Evolutionary conservation across 2,888 invertebrate genomes (phyloP).

Genomic region (Acanthopleura granulata): DNA sequence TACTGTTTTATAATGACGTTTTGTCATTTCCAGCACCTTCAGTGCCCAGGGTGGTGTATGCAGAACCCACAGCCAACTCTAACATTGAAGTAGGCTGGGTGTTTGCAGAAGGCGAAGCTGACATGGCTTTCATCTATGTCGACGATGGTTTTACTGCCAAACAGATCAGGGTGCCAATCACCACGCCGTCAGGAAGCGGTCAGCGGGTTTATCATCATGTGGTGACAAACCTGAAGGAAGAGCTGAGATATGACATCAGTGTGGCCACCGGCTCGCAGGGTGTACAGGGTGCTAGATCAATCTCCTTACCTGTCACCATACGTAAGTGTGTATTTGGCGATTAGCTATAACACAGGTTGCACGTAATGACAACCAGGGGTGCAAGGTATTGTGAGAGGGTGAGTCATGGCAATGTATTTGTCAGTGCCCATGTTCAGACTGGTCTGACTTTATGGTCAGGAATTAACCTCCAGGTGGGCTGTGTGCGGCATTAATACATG

Average conservation of each 20-base stretch:
- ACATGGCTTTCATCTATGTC: neutral
- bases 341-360: neutral
- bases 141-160: neutral
- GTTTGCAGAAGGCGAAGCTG: neutral
- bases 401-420: too few relatives aligned
- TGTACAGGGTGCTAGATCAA: neutral
- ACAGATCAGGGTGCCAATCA: neutral
- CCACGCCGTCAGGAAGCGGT: neutral
- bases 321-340: neutral
- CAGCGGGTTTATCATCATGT: neutral
- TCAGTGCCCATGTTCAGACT: too few relatives aligned
- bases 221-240: neutral
- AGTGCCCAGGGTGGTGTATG: neutral
- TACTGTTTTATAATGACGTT: neutral
- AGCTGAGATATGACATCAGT: neutral
- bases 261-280: neutral
- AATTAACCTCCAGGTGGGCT: too few relatives aligned
- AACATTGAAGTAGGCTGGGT: slow-evolving; percentile 2
- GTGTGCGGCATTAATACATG: too few relatives aligned
- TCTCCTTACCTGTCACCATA: neutral
- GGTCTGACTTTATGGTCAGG: too few relatives aligned
- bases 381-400: too few relatives aligned
- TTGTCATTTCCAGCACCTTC: neutral
- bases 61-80: neutral
- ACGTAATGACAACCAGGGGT: too few relatives aligned